Evolutionary conservation across 2,797 vertebrate species (phyloP).

Genomic region (Amphiprion clarkii): DNA sequence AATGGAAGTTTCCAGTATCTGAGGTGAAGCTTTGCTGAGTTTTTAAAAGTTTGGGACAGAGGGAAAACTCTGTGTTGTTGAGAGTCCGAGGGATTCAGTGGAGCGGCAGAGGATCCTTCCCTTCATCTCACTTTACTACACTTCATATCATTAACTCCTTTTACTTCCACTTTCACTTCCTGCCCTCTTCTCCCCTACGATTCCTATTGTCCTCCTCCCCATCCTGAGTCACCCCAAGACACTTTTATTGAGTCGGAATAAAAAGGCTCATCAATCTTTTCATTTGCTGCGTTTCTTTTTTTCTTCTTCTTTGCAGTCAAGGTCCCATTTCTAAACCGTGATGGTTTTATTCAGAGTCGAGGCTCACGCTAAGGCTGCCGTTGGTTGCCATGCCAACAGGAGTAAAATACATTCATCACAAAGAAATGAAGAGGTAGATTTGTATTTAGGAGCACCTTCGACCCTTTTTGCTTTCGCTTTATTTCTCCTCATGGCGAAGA

Average conservation of each 20-base stretch:
- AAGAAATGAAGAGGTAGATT: not conserved
- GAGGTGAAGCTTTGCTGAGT: constrained; percentile 44
- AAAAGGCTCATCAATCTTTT: constrained; percentile 14
- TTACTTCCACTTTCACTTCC: not conserved
- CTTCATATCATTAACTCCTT: constrained; percentile 32
- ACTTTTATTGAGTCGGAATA: constrained; percentile 17
- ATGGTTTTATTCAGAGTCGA: constrained; percentile 12
- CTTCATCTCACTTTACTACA: constrained; percentile 36
- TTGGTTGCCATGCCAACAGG: constrained; percentile 28
- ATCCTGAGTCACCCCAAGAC: constrained; percentile 11
- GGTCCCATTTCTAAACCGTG: constrained; percentile 18
- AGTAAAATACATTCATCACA: not conserved
- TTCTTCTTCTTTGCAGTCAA: not conserved
- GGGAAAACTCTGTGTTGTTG: constrained; percentile 40
- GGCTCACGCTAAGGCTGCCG: not conserved
- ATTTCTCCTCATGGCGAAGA: not conserved
- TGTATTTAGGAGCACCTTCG: constrained; percentile 11
- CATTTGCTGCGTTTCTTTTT: constrained; percentile 10
- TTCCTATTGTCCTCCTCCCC: not conserved
- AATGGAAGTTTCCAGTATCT: constrained; percentile 4
- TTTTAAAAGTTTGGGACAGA: constrained; percentile 24
- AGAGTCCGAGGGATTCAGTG: constrained; percentile 66
- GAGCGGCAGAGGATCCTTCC: constrained; percentile 53
- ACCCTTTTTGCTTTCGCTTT: not conserved
- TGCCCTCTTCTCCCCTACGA: not conserved